phyloP scores from a whole-genome alignment of 2,888 invertebrate genomes.

The Drosophila lutescens region DNA sequence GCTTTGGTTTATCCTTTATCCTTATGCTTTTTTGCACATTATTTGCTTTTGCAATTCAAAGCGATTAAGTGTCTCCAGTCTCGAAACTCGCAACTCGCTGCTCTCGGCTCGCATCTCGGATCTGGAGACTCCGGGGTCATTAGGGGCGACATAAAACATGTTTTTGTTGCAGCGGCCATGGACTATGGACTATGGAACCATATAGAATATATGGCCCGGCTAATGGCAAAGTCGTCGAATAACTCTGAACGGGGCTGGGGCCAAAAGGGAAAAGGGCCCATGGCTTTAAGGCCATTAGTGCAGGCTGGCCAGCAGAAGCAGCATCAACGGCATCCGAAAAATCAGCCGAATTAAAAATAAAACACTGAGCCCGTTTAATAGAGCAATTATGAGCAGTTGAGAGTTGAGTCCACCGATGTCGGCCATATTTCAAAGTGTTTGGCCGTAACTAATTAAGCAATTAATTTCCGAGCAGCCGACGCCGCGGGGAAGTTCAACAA shows the following conservation, averaged over 20 bases:
- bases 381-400: slow-evolving; percentile 80
- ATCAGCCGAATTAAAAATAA: slow-evolving; percentile 18
- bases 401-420: slow-evolving; percentile 63
- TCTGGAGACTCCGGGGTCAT: slow-evolving; percentile 68
- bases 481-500: slow-evolving; percentile 68
- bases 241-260: slow-evolving; percentile 41
- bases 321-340: slow-evolving; percentile 11
- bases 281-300: slow-evolving; percentile 63
- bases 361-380: slow-evolving; percentile 72
- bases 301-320: slow-evolving; percentile 44
- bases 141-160: slow-evolving; percentile 78
- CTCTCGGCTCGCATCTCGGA: neutral
- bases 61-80: slow-evolving; percentile 69
- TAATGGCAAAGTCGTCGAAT: slow-evolving; percentile 72
- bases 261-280: neutral
- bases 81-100: slow-evolving; percentile 25
- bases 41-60: slow-evolving; percentile 81
- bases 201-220: slow-evolving; percentile 73
- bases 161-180: slow-evolving; percentile 72
- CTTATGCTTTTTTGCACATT: slow-evolving; percentile 79
- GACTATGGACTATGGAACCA: slow-evolving; percentile 54
- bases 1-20: slow-evolving; percentile 77
- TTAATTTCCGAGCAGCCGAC: slow-evolving; percentile 69
- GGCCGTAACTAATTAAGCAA: slow-evolving; percentile 82
- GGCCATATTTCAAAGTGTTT: slow-evolving; percentile 79